Conservation (phyloP, 2,113 vertebrate species). For the Ictalurus punctatus region DNA sequence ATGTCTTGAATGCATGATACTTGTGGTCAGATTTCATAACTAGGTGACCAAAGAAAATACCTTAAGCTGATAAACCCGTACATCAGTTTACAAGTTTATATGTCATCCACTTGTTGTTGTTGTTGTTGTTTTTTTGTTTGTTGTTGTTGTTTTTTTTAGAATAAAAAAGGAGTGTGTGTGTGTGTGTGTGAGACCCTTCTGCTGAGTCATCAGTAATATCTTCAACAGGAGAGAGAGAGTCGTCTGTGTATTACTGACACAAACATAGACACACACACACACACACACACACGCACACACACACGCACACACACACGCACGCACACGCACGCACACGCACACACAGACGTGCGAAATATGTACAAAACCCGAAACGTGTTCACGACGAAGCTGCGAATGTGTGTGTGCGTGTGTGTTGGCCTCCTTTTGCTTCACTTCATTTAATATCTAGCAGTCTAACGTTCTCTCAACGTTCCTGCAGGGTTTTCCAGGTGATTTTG, state of each 20-base stretch:
- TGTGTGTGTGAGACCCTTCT: neutral
- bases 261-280: neutral
- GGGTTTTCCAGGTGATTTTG: constrained; percentile 97
- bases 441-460: neutral
- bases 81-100: neutral
- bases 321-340: neutral
- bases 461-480: constrained; percentile 63
- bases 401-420: neutral
- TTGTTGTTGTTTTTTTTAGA: neutral
- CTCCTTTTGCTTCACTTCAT: neutral
- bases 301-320: neutral
- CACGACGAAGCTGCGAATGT: neutral
- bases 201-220: constrained; percentile 11
- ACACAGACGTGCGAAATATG: neutral
- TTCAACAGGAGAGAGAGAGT: neutral
- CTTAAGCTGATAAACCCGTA: neutral
- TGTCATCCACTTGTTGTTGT: neutral
- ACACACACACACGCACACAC: too few species aligned
- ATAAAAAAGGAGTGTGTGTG: neutral
- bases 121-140: too few species aligned
- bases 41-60: neutral
- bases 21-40: neutral
- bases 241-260: neutral
- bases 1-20: neutral
- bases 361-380: neutral